Evolutionary conservation across 2,113 vertebrate species (phyloP).

Genomic region (Gallinago undulata): DNA sequence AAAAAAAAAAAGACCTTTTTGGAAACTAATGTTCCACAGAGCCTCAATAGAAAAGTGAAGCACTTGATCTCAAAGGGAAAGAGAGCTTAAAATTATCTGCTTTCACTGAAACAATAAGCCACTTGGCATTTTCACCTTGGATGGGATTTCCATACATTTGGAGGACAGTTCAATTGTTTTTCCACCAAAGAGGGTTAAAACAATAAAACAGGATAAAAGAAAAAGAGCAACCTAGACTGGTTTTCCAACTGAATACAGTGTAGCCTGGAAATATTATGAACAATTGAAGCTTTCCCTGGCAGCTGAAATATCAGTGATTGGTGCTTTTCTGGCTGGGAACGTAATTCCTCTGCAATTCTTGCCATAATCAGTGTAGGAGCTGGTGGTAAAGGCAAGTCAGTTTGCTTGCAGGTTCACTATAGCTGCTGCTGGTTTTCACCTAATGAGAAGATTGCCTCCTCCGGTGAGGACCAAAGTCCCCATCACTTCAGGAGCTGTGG

Average conservation of each 20-base stretch:
- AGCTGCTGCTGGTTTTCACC: background rate
- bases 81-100: conserved; percentile 8
- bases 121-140: conserved; percentile 27
- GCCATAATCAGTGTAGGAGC: background rate
- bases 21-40: background rate
- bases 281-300: background rate
- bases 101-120: conserved; percentile 23
- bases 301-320: background rate
- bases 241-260: background rate
- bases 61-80: conserved; percentile 11
- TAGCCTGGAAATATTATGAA: background rate
- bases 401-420: background rate
- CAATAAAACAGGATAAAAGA: background rate
- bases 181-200: background rate
- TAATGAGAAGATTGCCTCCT: background rate
- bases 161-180: background rate
- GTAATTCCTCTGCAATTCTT: background rate
- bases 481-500: background rate
- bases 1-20: background rate
- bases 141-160: background rate
- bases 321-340: background rate
- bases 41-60: background rate
- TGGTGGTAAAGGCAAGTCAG: background rate
- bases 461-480: background rate
- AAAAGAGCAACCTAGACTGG: background rate